Evolutionary conservation across 2,888 invertebrate genomes (phyloP), one percentile per base, ranked within the genome.

Genomic region (Catonia carolina): DNA sequence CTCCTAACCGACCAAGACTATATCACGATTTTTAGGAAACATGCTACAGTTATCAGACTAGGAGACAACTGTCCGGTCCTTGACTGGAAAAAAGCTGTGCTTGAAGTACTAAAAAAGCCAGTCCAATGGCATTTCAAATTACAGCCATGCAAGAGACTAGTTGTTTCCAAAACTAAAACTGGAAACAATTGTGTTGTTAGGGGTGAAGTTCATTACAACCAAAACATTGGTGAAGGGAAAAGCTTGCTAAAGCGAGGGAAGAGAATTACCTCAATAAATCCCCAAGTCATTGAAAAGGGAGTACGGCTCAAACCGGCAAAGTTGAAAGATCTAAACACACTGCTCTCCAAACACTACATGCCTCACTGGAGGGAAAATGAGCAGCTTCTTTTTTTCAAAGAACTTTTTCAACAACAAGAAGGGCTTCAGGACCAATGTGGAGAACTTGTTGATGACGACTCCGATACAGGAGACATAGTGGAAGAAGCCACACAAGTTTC

Each of bases 1-100:
- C 61, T 65, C 31, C 12, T 58, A 12, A 35, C 31, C 10, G 59
- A 62, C 12, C 35, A 61, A 31, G 58, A 62, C 51, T 65, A 65
- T 55, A 12, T 55, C 4, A 41, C 56, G 20, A 56, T 64, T 45
- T 60, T 62, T 51, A 48, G 39, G 51, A 37, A 50, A 12, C 52
- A 58, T 58, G 63, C 57, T 15, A 61, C 56, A 14, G 57, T 64
- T n/a, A 17, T 53, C n/a, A 41, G 50, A 15, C 36, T 62, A 14
- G 60, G 54, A 54, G 17, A 51, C 50, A 58, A 64, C 12, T 59
- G 56, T 39, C 53, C 49, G 36, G 45, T 59, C 14, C 17, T 49
- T 35, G 60, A 64, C 47, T 64, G 61, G 60, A 65, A 65, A 57
- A 27, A 48, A 10, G 47, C 47, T 15, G 35, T 36, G 6, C 23